These are phyloP conservation scores for Laspeyria flexula DNA, from an alignment of 2,888 invertebrate species.

Conservation along the genomic window DNA sequence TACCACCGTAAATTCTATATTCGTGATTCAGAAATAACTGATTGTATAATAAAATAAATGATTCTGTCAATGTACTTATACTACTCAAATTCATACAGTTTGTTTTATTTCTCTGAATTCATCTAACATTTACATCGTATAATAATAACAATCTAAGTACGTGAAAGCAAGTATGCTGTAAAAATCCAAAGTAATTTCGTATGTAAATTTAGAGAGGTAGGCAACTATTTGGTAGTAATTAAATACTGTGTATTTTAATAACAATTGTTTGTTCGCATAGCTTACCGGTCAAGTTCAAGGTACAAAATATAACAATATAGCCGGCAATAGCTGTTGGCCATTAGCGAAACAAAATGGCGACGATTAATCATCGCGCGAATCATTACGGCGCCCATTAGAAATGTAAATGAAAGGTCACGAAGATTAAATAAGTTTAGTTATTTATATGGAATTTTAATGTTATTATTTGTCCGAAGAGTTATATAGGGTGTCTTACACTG, in stretches of 20 bases:
- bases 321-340: constrained; percentile 16
- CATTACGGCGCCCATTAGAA: constrained; percentile 38
- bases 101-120: too few species aligned
- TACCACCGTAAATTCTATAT: neutral
- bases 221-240: neutral
- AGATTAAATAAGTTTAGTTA: constrained; percentile 31
- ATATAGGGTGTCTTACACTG: neutral
- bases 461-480: neutral
- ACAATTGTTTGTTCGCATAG: constrained; percentile 5
- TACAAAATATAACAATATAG: constrained; percentile 32
- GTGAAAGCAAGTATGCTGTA: too few species aligned
- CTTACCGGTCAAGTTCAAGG: constrained; percentile 55
- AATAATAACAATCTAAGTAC: too few species aligned
- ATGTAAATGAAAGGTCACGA: constrained; percentile 45
- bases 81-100: too few species aligned
- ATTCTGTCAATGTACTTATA: too few species aligned
- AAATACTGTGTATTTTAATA: constrained; percentile 8
- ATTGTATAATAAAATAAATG: too few species aligned
- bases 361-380: constrained; percentile 37
- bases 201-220: neutral
- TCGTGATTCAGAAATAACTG: too few species aligned
- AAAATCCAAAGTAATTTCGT: neutral
- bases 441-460: constrained; percentile 31
- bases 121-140: too few species aligned
- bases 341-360: constrained; percentile 43